Base-by-base conservation (phyloP, 2,113 vertebrate genomes). In the Dicerorhinus sumatrensis region DNA sequence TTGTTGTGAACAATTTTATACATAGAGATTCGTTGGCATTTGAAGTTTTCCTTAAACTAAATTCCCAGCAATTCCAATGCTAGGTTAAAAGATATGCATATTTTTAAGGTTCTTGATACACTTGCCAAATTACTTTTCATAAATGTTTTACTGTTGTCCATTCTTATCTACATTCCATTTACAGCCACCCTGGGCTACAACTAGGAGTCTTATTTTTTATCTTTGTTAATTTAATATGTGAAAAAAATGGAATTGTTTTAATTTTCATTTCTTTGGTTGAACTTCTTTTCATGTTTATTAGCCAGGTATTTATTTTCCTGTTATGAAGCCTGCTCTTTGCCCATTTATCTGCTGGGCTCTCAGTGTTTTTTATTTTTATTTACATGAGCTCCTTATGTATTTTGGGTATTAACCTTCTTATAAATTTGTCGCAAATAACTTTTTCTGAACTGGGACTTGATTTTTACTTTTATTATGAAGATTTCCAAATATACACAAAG, bases 21-120 rank as follows among this genome's bases (percentile, higher is more conserved):
- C 10, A 62, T 56, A 75, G 88, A 87, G 36, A 84, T 77, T 94
- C 36, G 36, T 42, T 96, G 83, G 20, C 36, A 88, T 94, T 88
- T 97, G 46, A 80, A 20, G 73, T 93, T 97, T 96, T 65, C 48
- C n/a, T 94, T 80, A 76, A 83, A 75, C 27, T 76, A 70, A 79
- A 86, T 87, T 80, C 46, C 63, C 36, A 87, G 90, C 23, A 95
- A 25, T 80, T 80, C 54, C 42, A 91, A 5, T 79, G 31, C 70
- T 62, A 2, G 36, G 70, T 88, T 90, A 82, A 84, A 84, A 39
- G 36, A 42, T 82, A 60, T 56, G 14, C 48, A 7, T 63, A 77
- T 90, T 51, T 90, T 92, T 77, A 90, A 96, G 42, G 31, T 83
- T 96, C n/a, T 92, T 89, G n/a, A 90, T 83, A 69, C 7, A 63